Evolutionary conservation across 2,888 invertebrate species (phyloP).

Genomic region (Cheilosia soror): DNA sequence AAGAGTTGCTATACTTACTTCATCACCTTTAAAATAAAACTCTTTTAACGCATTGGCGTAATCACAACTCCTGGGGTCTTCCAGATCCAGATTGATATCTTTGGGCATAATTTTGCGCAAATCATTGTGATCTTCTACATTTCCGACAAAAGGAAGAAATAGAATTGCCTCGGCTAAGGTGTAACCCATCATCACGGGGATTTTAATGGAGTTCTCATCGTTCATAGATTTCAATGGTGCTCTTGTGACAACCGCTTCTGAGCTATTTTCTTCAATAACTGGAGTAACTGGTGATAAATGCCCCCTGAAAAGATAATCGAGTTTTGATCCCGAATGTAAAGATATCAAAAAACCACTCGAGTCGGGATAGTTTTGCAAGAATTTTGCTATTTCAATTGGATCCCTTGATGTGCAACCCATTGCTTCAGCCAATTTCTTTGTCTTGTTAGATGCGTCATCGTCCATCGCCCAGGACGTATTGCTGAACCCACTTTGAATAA

Average conservation of each 20-base stretch:
- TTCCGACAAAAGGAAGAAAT: conserved; percentile 59
- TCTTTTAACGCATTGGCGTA: conserved; percentile 69
- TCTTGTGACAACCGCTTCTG: conserved; percentile 68
- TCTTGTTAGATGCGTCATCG: conserved; percentile 50
- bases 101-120: conserved; percentile 70
- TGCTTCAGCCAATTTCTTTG: conserved; percentile 69
- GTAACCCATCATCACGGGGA: conserved; percentile 84
- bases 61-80: conserved; percentile 43
- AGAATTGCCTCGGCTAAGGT: conserved; percentile 85
- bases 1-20: conserved; percentile 82
- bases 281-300: conserved; percentile 69
- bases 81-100: conserved; percentile 42
- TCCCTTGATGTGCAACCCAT: conserved; percentile 71
- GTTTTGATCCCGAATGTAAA: conserved; percentile 5
- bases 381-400: conserved; percentile 69
- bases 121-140: conserved; percentile 57
- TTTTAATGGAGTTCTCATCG: conserved; percentile 82
- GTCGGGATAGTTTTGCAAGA: conserved; percentile 54
- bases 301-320: conserved; percentile 59
- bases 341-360: conserved; percentile 53
- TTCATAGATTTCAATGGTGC: conserved; percentile 83
- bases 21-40: conserved; percentile 83
- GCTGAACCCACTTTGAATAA: conserved; percentile 76
- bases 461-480: conserved; percentile 73
- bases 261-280: conserved; percentile 67